Evolutionary conservation across 2,888 invertebrate species (phyloP).

Genomic region (Sesia bembeciformis): DNA sequence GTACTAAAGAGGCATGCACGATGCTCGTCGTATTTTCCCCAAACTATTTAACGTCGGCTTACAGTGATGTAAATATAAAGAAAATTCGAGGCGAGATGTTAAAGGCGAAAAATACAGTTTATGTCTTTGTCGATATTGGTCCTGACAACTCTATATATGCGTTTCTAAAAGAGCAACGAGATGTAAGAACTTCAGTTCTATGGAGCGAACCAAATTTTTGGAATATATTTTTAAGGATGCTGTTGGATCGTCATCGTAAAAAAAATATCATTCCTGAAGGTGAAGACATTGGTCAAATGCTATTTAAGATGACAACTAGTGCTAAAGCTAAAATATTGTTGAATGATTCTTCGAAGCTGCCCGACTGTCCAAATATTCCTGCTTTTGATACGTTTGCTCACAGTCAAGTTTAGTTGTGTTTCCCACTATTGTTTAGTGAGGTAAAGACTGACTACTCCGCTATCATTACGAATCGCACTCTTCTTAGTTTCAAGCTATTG

Average conservation of each 20-base stretch:
- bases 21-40: slow-evolving; percentile 52
- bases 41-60: slow-evolving; percentile 52
- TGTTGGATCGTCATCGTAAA: slow-evolving; percentile 18
- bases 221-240: slow-evolving; percentile 34
- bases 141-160: slow-evolving; percentile 60
- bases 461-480: not conserved
- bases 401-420: slow-evolving; percentile 52
- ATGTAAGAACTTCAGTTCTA: slow-evolving; percentile 36
- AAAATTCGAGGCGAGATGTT: slow-evolving; percentile 57
- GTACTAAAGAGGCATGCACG: slow-evolving; percentile 24
- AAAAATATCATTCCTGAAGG: not conserved
- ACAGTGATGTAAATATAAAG: slow-evolving; percentile 56
- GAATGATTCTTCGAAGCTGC: slow-evolving; percentile 27
- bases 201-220: slow-evolving; percentile 59
- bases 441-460: slow-evolving; percentile 68
- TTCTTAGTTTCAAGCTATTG: slow-evolving; percentile 11
- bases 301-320: not conserved
- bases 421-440: slow-evolving; percentile 50
- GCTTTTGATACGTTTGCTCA: slow-evolving; percentile 35
- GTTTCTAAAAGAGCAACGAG: slow-evolving; percentile 56
- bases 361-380: slow-evolving; percentile 32
- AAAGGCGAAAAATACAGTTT: slow-evolving; percentile 47
- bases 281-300: not conserved
- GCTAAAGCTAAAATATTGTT: slow-evolving; percentile 18
- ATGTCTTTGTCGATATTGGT: slow-evolving; percentile 52